Percentiles rank a stretch among this genome's conserved stretches.
Conservation (phyloP, 2,113 vertebrate genomes). For the Pelusios castaneus region DNA sequence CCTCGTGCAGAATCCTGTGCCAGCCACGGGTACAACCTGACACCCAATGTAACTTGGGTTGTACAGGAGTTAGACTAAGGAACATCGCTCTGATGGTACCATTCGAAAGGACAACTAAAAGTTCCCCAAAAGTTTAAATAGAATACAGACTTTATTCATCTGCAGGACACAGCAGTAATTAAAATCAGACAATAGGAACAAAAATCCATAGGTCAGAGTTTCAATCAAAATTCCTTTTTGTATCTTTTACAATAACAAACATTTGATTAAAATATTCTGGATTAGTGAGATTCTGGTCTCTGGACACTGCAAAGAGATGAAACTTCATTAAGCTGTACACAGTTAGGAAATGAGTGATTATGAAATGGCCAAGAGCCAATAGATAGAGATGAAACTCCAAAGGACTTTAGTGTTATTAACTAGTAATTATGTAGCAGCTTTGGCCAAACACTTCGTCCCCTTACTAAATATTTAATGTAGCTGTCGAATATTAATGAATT, state of each 20-base stretch:
- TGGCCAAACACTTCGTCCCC: slow-evolving; percentile 67
- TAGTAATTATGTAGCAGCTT: slow-evolving; percentile 72
- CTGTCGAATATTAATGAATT: slow-evolving; percentile 64
- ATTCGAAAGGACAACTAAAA: background rate
- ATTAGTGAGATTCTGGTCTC: slow-evolving; percentile 50
- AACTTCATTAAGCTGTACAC: slow-evolving; percentile 44
- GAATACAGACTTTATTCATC: slow-evolving; percentile 19
- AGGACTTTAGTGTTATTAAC: slow-evolving; percentile 66
- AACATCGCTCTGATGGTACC: background rate
- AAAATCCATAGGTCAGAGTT: slow-evolving; percentile 8
- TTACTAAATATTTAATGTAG: slow-evolving; percentile 64
- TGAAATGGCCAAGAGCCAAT: slow-evolving; percentile 34
- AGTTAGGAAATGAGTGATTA: slow-evolving; percentile 73
- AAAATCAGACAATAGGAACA: slow-evolving; percentile 30
- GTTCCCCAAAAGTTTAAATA: background rate
- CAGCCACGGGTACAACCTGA: background rate
- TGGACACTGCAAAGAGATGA: slow-evolving; percentile 57
- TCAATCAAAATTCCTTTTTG: slow-evolving; percentile 60
- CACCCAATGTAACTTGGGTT: background rate
- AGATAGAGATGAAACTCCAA: slow-evolving; percentile 66
- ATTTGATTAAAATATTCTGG: slow-evolving; percentile 56
- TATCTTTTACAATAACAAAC: background rate
- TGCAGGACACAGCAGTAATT: slow-evolving; percentile 10
- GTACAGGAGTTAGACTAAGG: background rate
- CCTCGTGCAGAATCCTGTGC: background rate